Base-by-base conservation (phyloP, 2,113 vertebrate genomes). In the Sander vitreus region DNA sequence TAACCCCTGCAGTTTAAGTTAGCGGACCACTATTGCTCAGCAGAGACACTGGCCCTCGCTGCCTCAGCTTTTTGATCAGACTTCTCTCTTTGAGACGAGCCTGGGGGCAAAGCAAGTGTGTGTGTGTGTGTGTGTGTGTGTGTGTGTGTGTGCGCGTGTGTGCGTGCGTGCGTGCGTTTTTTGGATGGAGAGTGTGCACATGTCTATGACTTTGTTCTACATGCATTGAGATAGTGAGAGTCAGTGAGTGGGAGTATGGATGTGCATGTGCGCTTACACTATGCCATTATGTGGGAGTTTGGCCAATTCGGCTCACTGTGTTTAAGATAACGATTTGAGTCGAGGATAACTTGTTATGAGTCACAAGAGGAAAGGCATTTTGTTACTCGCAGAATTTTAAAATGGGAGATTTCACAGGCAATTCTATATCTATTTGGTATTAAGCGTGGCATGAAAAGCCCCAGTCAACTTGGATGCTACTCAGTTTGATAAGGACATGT, bases 1-100 rank as follows among this genome's bases (percentile, higher is more conserved):
- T 95, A 96, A 95, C 95, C 95, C 94, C 94, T 96, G 91, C 91
- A 88, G 85, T 86, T 92, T 91, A 86, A 91, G 92, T 76, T 91
- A 91, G 85, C 80, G 53, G 93, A 80, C 90, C 83, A 87, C 86
- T 85, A 87, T 84, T 81, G 85, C 86, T 88, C 87, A 89, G 90
- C 85, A 82, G 80, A 91, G 85, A 90, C 58, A 47, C 74, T 84
- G 80, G 70, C 90, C 90, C 77, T 90, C 60, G 66, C 87, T 57
- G 64, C 84, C 81, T 86, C 74, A 84, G 81, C 80, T 88, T 85
- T 92, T 78, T 89, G 85, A 90, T 91, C 91, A 89, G 87, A 89
- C 80, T 84, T 87, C 84, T 83, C 23, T 39, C 88, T 88, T 88
- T 79, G 66, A 90, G 85, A 90, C 68, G 70, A 83, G 89, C 92